These are phyloP conservation scores for Tragelaphus buxtoni DNA, from an alignment of 2,113 vertebrate genomes.

Conservation along the genomic window DNA sequence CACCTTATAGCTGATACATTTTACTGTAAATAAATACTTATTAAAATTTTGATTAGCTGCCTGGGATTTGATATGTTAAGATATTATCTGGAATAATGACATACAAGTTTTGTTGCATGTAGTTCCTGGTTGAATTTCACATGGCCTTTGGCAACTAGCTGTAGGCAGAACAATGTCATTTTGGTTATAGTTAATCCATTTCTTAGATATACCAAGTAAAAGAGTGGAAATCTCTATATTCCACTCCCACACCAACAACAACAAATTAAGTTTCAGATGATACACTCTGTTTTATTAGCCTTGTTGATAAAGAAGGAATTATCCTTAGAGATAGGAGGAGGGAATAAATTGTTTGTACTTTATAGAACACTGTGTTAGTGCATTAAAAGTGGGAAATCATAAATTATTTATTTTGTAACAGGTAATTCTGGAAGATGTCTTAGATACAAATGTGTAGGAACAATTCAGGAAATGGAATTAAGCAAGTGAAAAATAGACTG, in stretches of 20 bases:
- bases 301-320: slow-evolving; percentile 21
- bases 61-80: background rate
- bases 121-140: slow-evolving; percentile 39
- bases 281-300: slow-evolving; percentile 10
- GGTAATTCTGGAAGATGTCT: background rate
- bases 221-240: slow-evolving; percentile 44
- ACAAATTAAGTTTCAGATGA: background rate
- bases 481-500: background rate
- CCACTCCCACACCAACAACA: background rate
- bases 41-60: slow-evolving; percentile 34
- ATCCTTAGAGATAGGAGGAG: background rate
- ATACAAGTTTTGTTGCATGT: background rate
- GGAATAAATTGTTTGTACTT: background rate
- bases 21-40: slow-evolving; percentile 42
- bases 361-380: background rate
- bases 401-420: background rate
- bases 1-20: background rate
- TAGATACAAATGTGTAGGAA: background rate
- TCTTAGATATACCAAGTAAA: slow-evolving; percentile 40
- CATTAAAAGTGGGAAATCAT: background rate
- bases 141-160: background rate
- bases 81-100: slow-evolving; percentile 7
- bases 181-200: slow-evolving; percentile 8
- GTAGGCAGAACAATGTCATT: background rate
- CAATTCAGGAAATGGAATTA: background rate